Base-by-base conservation (phyloP, 92 coral and sea anemone species). In the Parazoanthus darwini region DNA sequence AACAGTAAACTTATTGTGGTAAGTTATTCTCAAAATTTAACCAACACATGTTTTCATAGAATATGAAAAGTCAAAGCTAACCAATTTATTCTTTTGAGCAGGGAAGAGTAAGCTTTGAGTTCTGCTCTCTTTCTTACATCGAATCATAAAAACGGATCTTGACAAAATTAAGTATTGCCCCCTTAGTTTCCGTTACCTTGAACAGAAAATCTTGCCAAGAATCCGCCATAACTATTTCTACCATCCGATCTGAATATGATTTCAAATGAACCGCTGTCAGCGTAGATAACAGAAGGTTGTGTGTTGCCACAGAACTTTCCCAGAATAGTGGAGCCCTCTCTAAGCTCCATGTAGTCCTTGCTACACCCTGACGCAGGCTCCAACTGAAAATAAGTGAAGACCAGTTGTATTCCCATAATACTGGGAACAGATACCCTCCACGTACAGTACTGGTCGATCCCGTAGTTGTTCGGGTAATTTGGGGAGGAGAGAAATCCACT, bases 371-470 rank as follows among this genome's bases (percentile, higher is more conserved):
- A 42, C 23, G 80, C 23, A 42, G 59, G 16, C 18, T 77, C 80
- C 80, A 77, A 46, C 23, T 43, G 16, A 77, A 77, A 77, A 39
- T 25, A 77, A 6, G 58, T 77, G 50, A 77, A 77, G 25, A 9
- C 36, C 51, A 77, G 59, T 43, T 77, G 80, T 43, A 77, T 18
- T 20, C 80, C 80, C 80, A 77, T 77, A 15, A 77, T n/a, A 18
- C 80, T 77, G 4, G 80, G 80, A 42, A 77, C 80, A 77, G 80
- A 42, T 25, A 77, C 80, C 80, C 80, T 77, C 80, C 80, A 77
- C 6, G 2, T 4, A 77, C 80, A 77, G 14, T 77, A 3, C 15
- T 77, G 80, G 56, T 77, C 23, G 56, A 23, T 39, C 5, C 35
- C 80, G 26, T 77, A 77, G 59, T 46, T 42, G 23, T 22, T n/a